Base-by-base conservation (phyloP, 2,113 vertebrate genomes). In the Opisthocomus hoazin region DNA sequence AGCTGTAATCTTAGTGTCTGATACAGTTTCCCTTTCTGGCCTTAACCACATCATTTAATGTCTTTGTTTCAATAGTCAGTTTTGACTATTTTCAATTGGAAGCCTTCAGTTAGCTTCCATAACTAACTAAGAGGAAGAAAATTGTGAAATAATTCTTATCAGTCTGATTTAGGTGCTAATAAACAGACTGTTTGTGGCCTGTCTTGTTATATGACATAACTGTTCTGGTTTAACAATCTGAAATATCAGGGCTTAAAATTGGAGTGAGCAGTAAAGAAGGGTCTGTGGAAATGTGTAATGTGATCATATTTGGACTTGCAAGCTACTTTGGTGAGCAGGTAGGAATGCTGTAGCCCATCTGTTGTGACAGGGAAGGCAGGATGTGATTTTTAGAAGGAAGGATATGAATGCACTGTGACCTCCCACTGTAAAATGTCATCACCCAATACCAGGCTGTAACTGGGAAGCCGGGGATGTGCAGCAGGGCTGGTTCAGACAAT, bases 361-460 rank as follows among this genome's bases (percentile, higher is more conserved):
- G 81, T 39, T 64, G 71, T 36, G 76, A 29, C 29, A 75, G 57
- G 36, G 61, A 24, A 56, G 68, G 69, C 84, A 95, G 96, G 95
- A 71, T 84, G 12, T 51, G 81, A 20, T 5, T 48, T 48, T 53
- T 32, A 29, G 81, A 41, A 94, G 91, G 93, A 75, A 93, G 93
- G 93, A 87, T 84, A 5, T 17, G 93, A 6, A 15, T 68, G 86
- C 37, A 0, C 60, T 29, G 83, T 43, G 73, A 90, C 58, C 68
- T 95, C 46, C 51, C 36, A 3, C 39, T 12, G 56, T 6, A 43
- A 61, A 74, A 74, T 68, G 54, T 74, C 92, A 84, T 13, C 89
- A 17, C 29, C 27, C 64, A 30, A 1, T 2, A 6, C 41, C 2
- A 2, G 68, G 21, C 51, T 30, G 64, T 4, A 53, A 2, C 57